Evolutionary conservation across 2,888 invertebrate species (phyloP), one percentile per base, ranked within the genome.

Genomic region (Spatulosminthurus flaviceps): DNA sequence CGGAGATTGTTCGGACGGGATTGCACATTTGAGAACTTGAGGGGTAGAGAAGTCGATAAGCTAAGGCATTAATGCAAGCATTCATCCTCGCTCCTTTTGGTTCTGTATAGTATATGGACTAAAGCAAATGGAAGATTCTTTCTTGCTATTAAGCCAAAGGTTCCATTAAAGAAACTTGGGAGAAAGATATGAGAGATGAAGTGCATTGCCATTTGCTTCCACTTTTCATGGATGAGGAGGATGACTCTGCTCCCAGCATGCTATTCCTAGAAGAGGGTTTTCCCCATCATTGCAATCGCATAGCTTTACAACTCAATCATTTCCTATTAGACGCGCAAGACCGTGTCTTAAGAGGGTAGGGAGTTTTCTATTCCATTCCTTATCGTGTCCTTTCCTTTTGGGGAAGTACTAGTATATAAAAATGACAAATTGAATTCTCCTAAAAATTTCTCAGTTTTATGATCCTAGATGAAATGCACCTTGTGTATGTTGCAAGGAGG

Each of bases 201-300:
- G 51, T n/a, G n/a, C n/a, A 51, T 51, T 51, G 51, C 51, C 51
- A 51, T 51, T 51, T 51, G 51, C 51, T 51, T 51, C 19, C 51
- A 51, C 51, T 51, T 34, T 51, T 2, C n/a, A n/a, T n/a, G n/a
- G n/a, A n/a, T n/a, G n/a, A n/a, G n/a, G 16, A 16, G 16, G 51
- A 51, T 11, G 51, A 34, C 34, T 34, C 34, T 51, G n/a, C 51
- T 11, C 7, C 4, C 51, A 51, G 51, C 51, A 16, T 19, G 51
- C 51, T 51, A 51, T 51, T 51, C 51, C 51, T 5, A 19, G n/a
- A n/a, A n/a, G 51, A 51, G 51, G 51, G 51, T 51, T 51, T 51
- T 51, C 51, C 51, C 51, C 51, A 51, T 51, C 51, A 51, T 51
- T 51, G 51, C 9, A 51, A 51, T 51, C 51, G 51, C 51, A n/a